phyloP scores from a whole-genome alignment of 2,113 vertebrate genomes.

The Raja brachyura region DNA sequence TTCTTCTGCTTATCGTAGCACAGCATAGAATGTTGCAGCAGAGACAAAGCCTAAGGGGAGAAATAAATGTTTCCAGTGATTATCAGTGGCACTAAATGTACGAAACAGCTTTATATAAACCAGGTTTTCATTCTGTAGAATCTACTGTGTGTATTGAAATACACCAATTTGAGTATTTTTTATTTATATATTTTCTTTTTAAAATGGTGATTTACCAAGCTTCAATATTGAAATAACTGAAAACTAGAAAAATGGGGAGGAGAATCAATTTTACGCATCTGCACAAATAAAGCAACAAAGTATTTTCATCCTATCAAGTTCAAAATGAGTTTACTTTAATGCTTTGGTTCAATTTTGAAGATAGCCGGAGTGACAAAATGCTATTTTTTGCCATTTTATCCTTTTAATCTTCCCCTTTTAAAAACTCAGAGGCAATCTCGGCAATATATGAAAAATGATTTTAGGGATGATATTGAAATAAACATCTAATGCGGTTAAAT shows the following conservation, averaged over 20 bases:
- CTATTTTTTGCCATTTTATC: neutral
- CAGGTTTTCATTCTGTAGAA: neutral
- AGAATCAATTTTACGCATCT: neutral
- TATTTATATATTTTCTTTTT: neutral
- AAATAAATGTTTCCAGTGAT: neutral
- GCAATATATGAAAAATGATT: too few relatives aligned
- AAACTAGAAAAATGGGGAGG: neutral
- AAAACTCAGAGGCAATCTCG: too few relatives aligned
- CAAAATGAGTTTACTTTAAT: neutral
- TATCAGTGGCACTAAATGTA: neutral
- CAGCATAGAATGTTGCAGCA: conserved; percentile 49
- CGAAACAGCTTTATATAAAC: neutral
- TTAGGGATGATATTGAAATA: neutral
- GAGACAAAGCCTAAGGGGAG: conserved; percentile 45
- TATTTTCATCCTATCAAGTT: neutral
- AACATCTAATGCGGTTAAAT: neutral
- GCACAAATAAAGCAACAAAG: neutral
- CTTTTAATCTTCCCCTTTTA: too few relatives aligned
- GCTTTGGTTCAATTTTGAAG: neutral
- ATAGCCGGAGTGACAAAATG: neutral
- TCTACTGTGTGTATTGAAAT: neutral
- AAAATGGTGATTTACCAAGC: neutral
- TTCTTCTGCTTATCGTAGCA: conserved; percentile 46
- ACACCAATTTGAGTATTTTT: neutral
- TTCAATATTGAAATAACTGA: neutral